Percentiles rank a stretch among this genome's conserved stretches.
These are phyloP conservation scores for Dinothrombium tinctorium DNA, from an alignment of 1,140 invertebrate species.

Conservation along the genomic window DNA sequence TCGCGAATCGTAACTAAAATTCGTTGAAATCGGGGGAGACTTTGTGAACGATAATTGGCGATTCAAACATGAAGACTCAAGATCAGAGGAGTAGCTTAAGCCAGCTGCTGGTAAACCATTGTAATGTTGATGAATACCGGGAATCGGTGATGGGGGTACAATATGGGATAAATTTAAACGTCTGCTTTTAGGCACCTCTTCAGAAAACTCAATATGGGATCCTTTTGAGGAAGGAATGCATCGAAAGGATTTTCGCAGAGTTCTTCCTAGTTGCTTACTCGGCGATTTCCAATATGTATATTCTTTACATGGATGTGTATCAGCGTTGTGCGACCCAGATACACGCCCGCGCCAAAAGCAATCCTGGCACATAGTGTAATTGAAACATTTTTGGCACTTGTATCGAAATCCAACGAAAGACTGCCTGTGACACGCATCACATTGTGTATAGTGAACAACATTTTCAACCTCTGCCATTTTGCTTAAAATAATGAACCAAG, in stretches of 20 bases:
- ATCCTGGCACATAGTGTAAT: conserved; percentile 92
- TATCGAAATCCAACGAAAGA: conserved; percentile 87
- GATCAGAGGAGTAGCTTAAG: too few relatives aligned
- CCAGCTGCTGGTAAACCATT: too few relatives aligned
- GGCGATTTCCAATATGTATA: conserved; percentile 57
- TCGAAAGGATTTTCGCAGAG: conserved; percentile 80
- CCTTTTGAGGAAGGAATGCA: conserved; percentile 69
- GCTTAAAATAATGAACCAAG: conserved; percentile 77
- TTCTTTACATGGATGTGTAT: conserved; percentile 94
- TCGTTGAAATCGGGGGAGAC: too few relatives aligned
- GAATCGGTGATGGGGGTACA: conserved; percentile 55
- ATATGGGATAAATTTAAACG: conserved; percentile 84
- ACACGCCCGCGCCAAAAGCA: conserved; percentile 92
- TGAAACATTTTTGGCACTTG: conserved; percentile 85
- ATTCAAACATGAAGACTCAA: too few relatives aligned
- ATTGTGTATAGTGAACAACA: conserved; percentile 26
- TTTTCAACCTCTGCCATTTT: conserved; percentile 73
- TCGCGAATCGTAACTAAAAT: too few relatives aligned
- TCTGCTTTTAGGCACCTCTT: conserved; percentile 53
- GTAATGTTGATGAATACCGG: not conserved
- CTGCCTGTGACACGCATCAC: conserved; percentile 37
- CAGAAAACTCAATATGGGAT: conserved; percentile 50
- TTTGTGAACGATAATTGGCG: too few relatives aligned
- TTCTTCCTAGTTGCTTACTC: conserved; percentile 52
- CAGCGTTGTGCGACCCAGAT: conserved; percentile 32